These are phyloP conservation scores for Botia almorhae DNA, from an alignment of 2,797 vertebrate genomes.

Conservation along the genomic window DNA sequence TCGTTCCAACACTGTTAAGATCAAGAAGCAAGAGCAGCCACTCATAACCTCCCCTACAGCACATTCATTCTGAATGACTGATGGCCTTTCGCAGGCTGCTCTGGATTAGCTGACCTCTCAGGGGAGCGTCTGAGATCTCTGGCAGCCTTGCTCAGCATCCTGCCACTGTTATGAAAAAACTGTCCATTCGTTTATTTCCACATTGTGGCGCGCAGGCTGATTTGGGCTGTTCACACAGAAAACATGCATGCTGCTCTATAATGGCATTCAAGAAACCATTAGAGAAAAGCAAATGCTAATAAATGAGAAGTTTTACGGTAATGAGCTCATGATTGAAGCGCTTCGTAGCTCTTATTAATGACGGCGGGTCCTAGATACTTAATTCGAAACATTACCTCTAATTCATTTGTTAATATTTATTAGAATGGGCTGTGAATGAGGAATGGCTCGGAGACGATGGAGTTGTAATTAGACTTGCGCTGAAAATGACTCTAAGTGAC, in stretches of 20 bases:
- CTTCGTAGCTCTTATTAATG: slow-evolving; percentile 74
- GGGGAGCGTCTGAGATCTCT: slow-evolving; percentile 22
- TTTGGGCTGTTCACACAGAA: slow-evolving; percentile 70
- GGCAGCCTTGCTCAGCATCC: slow-evolving; percentile 27
- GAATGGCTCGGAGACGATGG: slow-evolving; percentile 64
- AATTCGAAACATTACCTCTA: slow-evolving; percentile 76
- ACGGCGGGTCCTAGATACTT: slow-evolving; percentile 75
- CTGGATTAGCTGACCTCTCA: slow-evolving; percentile 36
- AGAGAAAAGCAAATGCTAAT: slow-evolving; percentile 76
- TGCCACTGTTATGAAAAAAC: slow-evolving; percentile 43
- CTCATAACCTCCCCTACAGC: background rate
- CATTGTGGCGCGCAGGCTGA: slow-evolving; percentile 69
- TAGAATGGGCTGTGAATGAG: slow-evolving; percentile 66
- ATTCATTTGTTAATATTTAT: slow-evolving; percentile 82
- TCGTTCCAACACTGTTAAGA: slow-evolving; percentile 22
- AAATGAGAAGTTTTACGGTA: slow-evolving; percentile 79
- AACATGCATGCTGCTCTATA: slow-evolving; percentile 66
- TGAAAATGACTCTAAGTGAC: slow-evolving; percentile 69
- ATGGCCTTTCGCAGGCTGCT: slow-evolving; percentile 21
- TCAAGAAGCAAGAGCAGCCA: background rate
- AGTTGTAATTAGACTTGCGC: slow-evolving; percentile 69
- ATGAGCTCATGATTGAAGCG: slow-evolving; percentile 72
- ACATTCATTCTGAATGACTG: slow-evolving; percentile 9
- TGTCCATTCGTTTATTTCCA: slow-evolving; percentile 53
- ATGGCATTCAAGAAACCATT: slow-evolving; percentile 79